Evolutionary conservation across 2,888 invertebrate species (phyloP).

Genomic region (Pemphredon lugubris): DNA sequence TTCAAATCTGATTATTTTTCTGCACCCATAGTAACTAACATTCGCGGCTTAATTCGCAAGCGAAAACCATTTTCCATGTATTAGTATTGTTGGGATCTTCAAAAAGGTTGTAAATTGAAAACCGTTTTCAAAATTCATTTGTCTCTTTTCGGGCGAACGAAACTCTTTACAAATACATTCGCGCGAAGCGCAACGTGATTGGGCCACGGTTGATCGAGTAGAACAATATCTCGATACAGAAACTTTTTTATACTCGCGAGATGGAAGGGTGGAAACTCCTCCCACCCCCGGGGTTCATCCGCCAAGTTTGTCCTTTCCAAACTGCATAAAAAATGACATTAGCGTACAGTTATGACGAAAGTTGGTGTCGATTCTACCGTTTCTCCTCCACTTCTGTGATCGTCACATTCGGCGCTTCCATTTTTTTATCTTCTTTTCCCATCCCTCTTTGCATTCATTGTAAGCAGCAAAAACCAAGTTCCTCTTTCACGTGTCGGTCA

Average conservation of each 20-base stretch:
- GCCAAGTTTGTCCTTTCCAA: slow-evolving; percentile 29
- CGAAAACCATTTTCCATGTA: no score
- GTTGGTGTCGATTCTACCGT: slow-evolving; percentile 37
- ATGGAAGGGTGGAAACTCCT: slow-evolving; percentile 32
- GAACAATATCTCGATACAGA: slow-evolving; percentile 39
- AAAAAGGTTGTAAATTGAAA: no score
- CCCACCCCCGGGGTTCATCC: slow-evolving; percentile 16
- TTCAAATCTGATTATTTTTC: no score
- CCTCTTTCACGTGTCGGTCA: slow-evolving; percentile 38
- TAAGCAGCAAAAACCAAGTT: slow-evolving; percentile 32
- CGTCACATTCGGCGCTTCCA: slow-evolving; percentile 11
- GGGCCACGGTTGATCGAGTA: slow-evolving; percentile 7
- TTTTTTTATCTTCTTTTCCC: not conserved
- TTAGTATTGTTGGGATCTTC: no score
- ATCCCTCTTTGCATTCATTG: slow-evolving; percentile 13
- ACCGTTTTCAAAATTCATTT: no score
- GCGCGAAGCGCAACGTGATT: slow-evolving; percentile 16
- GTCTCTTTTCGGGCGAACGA: no score
- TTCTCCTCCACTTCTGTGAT: not conserved
- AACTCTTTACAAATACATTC: no score
- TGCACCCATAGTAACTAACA: no score
- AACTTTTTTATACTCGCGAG: slow-evolving; percentile 51
- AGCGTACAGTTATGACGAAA: slow-evolving; percentile 51
- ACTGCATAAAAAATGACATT: slow-evolving; percentile 55
- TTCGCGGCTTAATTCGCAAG: no score